Evolutionary conservation across 2,113 vertebrate species (phyloP), one percentile per base, ranked within the genome.

Genomic region (Tupaia chinensis): DNA sequence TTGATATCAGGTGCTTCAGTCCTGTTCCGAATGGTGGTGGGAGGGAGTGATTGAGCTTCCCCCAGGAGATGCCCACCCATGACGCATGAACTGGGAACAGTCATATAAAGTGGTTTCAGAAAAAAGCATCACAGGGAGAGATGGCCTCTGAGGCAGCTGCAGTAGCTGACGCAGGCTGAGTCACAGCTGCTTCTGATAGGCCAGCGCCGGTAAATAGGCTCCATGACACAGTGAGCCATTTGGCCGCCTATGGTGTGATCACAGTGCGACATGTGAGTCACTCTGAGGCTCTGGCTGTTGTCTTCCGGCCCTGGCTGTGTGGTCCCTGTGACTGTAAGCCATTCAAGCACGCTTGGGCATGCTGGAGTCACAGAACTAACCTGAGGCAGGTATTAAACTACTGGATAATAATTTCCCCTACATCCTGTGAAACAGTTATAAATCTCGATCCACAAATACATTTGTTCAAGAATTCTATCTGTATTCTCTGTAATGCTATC

Each of bases 161-260:
- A n/a, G 69, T 58, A 34, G 89, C 76, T 80, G 89, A 13, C 0
- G 25, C 44, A 32, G 58, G 53, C 25, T 78, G 80, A 63, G 74
- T 94, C 69, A 85, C 4, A 56, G 80, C 20, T 68, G 65, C 69
- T 79, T 20, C 13, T 81, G 20, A 32, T 16, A 54, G 3, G 9
- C 4, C 0, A 53, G 44, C 16, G 58, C 70, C 32, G 29, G 5
- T 23, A 32, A 94, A 83, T 16, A 79, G 61, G 23, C 74, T 86
- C 70, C 58, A 8, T 20, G 44, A 88, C 61, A 23, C 73, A 12
- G 8, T 4, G 22, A 53, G 20, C 29, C 25, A 32, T 16, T 19
- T 17, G 11, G 84, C 6, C 0, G n/a, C 63, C 54, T 66, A 16
- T 3, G 34, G 77, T 3, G 8, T 0, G 2, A 34, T 0, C 34